Percentiles rank a stretch among this genome's conserved stretches.
phyloP scores from a whole-genome alignment of 2,888 invertebrate species.

The Siphlonurus alternatus region DNA sequence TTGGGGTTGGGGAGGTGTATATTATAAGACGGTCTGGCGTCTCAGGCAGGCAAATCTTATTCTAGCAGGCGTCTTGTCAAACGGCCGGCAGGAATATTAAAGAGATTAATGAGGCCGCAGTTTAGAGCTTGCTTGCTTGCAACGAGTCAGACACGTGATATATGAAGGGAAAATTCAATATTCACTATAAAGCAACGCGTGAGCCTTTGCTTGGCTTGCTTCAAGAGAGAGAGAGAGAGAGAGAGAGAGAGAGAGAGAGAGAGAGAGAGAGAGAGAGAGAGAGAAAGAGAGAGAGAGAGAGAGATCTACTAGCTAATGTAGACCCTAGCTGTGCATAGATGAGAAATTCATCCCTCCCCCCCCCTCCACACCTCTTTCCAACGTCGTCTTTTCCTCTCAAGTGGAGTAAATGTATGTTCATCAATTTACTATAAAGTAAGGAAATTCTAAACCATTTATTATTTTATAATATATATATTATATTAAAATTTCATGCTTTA shows the following conservation, averaged over 20 bases:
- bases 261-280: neutral
- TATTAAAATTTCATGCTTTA: neutral
- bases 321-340: neutral
- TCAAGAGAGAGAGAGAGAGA: neutral
- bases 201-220: neutral
- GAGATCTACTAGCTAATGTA: no score
- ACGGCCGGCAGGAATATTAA: conserved; percentile 3
- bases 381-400: neutral
- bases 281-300: neutral
- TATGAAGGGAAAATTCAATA: neutral
- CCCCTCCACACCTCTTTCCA: no score
- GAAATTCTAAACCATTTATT: neutral
- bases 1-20: neutral
- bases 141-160: neutral
- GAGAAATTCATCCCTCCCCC: neutral
- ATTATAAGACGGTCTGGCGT: no score
- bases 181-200: neutral
- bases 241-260: neutral
- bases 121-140: neutral
- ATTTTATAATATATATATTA: neutral
- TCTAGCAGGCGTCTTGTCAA: neutral
- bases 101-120: conserved; percentile 2
- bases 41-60: neutral
- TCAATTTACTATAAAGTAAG: neutral
- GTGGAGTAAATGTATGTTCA: neutral